A percentile compares a stretch with the other conserved stretches of the same genome.
phyloP scores from a whole-genome alignment of 2,113 vertebrate genomes.

The Alosa alosa region DNA sequence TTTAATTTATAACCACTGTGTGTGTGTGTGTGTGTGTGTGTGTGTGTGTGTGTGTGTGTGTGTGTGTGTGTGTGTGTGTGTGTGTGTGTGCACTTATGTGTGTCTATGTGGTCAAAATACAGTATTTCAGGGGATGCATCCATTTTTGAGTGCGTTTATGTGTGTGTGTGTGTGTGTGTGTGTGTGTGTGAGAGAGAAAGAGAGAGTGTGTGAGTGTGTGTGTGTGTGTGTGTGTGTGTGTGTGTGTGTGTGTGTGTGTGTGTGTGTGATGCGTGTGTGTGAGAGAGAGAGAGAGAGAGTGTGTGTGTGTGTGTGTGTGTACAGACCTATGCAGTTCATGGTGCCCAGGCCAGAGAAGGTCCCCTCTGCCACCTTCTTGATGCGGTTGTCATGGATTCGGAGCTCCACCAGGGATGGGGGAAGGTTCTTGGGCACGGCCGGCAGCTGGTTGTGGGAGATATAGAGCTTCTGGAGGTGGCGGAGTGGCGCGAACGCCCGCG shows the following conservation, averaged over 20 bases:
- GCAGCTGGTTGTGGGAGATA: slow-evolving; percentile 85
- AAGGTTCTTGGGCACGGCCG: slow-evolving; percentile 79
- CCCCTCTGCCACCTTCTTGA: slow-evolving; percentile 80
- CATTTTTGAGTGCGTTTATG: too few species aligned
- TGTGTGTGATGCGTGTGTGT: neutral
- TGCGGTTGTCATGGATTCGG: slow-evolving; percentile 87
- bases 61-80: neutral
- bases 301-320: slow-evolving; percentile 26
- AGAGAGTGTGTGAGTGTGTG: neutral
- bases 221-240: neutral
- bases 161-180: neutral
- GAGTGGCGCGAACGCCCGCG: slow-evolving; percentile 78
- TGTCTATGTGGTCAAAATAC: too few species aligned
- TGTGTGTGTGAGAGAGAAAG: too few species aligned
- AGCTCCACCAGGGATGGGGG: slow-evolving; percentile 84
- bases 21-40: neutral
- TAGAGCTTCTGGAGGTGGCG: slow-evolving; percentile 86
- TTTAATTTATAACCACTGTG: neutral
- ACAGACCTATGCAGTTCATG: slow-evolving; percentile 88
- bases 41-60: neutral
- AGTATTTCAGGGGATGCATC: slow-evolving; percentile 25
- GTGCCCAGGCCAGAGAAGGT: slow-evolving; percentile 78
- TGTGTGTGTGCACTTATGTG: neutral
- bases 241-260: neutral
- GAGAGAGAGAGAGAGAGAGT: neutral